Percentiles rank a stretch among this genome's conserved stretches.
Conservation (phyloP, 2,888 invertebrate species). For the Pseudococcus longispinus region DNA sequence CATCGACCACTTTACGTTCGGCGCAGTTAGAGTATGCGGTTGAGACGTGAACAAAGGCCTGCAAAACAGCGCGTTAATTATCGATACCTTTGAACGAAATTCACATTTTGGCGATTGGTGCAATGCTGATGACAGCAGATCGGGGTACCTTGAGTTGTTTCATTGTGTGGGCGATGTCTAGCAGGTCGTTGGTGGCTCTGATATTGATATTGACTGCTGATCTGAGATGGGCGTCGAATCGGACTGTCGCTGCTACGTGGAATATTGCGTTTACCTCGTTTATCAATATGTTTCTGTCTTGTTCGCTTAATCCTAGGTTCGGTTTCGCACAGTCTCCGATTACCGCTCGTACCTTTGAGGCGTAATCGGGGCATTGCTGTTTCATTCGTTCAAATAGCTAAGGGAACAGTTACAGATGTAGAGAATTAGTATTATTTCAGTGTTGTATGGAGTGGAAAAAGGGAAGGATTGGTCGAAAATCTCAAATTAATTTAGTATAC, state of each 20-base stretch:
- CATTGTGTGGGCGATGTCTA: constrained; percentile 75
- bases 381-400: constrained; percentile 58
- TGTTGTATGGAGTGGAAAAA: no score
- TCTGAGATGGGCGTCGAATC: constrained; percentile 82
- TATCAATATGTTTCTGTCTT: constrained; percentile 69
- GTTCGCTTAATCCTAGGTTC: constrained; percentile 70
- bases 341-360: constrained; percentile 73
- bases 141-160: constrained; percentile 71
- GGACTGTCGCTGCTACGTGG: constrained; percentile 90
- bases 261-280: constrained; percentile 69
- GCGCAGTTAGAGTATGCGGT: constrained; percentile 59
- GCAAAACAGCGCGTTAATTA: neutral
- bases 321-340: constrained; percentile 73
- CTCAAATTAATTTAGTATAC: no score
- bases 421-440: no score
- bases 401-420: no score
- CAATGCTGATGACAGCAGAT: neutral
- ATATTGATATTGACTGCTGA: constrained; percentile 81
- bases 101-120: neutral
- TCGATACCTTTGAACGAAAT: neutral
- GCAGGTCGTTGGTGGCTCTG: constrained; percentile 74
- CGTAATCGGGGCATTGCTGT: constrained; percentile 65
- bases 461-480: no score
- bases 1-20: constrained; percentile 57
- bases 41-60: constrained; percentile 59